Evolutionary conservation across 2,797 vertebrate species (phyloP).

Genomic region (Catamblyrhynchus diadema): DNA sequence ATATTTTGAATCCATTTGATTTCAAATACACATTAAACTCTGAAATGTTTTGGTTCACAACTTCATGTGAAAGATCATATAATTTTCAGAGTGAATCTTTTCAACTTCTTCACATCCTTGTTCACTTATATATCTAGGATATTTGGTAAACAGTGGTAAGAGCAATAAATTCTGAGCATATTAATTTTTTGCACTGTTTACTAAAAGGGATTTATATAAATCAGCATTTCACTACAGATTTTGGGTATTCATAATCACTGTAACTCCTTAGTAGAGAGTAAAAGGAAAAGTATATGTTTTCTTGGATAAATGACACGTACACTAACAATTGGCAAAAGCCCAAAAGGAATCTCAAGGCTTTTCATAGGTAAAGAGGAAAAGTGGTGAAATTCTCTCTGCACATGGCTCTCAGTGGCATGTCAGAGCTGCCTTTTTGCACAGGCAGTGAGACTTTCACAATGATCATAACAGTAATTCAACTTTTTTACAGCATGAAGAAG

Average conservation of each 20-base stretch:
- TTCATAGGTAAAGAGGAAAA: background rate
- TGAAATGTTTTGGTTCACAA: background rate
- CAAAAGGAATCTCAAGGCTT: background rate
- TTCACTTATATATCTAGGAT: background rate
- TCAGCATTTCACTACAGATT: background rate
- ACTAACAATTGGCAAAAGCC: background rate
- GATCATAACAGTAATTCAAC: background rate
- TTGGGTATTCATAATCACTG: background rate
- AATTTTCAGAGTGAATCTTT: background rate
- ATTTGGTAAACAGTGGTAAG: background rate
- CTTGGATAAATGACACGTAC: background rate
- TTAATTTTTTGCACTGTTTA: background rate
- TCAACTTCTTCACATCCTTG: background rate
- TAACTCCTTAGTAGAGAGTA: background rate
- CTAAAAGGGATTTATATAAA: background rate
- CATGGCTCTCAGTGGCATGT: fast-evolving
- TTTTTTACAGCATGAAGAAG: background rate
- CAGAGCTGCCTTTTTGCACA: background rate
- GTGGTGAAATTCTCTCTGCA: background rate
- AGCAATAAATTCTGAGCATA: background rate
- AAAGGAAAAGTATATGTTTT: background rate
- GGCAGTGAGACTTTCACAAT: background rate
- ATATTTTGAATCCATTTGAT: background rate
- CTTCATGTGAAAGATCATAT: background rate
- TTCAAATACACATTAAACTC: background rate